Evolutionary conservation across 2,888 invertebrate genomes (phyloP), one percentile per base, ranked within the genome.

Genomic region (Labia minor): DNA sequence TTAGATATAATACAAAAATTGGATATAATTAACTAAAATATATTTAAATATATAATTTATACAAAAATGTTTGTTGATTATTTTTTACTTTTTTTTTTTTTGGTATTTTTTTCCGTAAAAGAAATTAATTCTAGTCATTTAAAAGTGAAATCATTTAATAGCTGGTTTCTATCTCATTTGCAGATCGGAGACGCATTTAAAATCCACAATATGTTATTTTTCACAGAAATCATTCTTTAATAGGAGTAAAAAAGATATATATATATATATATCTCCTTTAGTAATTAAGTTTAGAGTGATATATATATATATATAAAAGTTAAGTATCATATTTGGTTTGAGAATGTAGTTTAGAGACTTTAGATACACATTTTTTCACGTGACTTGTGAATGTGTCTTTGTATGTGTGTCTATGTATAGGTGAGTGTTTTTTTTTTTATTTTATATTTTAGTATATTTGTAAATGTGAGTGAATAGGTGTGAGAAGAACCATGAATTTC

Each of bases 201-300:
- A 49, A 49, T 49, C 49, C 49, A 49, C 16, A 49, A 49, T 49
- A 49, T 49, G 49, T 49, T 49, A 4, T 4, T 49, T 49, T 49
- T 49, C 49, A 49, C n/a, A 49, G 49, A 49, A 49, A 49, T 49
- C 49, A 49, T 49, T 49, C 49, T 49, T 49, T 49, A 16, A 49
- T 49, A 16, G 16, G 49, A 3, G 14, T 49, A 49, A 49, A 49
- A 49, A 49, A 49, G 14, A n/a, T 49, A 49, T 49, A 4, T 49
- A 14, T 49, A n/a, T 49, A 49, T n/a, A n/a, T 49, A n/a, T 49
- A n/a, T 49, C 49, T 4, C 3, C 16, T 16, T 49, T 4, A 16
- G 49, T 49, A 49, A 49, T 49, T 49, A 49, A 49, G n/a, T 8
- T 6, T 33, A 33, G 33, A n/a, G n/a, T 8, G 26, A 49, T 49